Base-by-base conservation (phyloP, 2,888 invertebrate species). In the Hanleya hanleyi region DNA sequence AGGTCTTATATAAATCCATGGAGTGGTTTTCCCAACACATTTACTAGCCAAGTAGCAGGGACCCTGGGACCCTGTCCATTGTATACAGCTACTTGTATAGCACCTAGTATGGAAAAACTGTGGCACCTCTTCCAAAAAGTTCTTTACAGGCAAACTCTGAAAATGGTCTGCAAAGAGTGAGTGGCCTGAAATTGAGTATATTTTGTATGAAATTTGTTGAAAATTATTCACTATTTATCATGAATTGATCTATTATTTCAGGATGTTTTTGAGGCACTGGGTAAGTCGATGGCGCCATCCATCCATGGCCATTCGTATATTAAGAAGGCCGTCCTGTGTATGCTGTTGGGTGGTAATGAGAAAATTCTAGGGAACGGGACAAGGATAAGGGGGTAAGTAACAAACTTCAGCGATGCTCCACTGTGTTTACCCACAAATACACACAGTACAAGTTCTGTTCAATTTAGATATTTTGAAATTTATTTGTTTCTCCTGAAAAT, bases 291-390 rank as follows among this genome's bases (percentile, higher is more conserved):
- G 69, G 99, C 99, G 0, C 99, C 99, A 0, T 98, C 99, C 0
- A 99, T 99, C 87, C 97, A 98, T 84, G 99, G 99, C 0, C 97
- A 99, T 86, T 95, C 96, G 36, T 97, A 94, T 87, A 97, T 99
- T 7, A 99, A 99, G 91, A 96, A 96, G 88, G 99, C 99, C 0
- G 96, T 99, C 76, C 92, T 99, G 35, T 98, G 98, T 88, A 93
- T 98, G 86, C 91, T 99, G 71, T 92, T 99, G 6, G 99, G 99
- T 0, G 99, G 99, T 0, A 95, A 95, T 79, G 99, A 99, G 91
- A 99, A 98, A 91, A 92, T 96, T 49, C 91, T 98, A 95, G 87
- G 87, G 0, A 91, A 91, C 78, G 91, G 91, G 37, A 87, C 90
- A 0, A 77, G 91, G 29, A 84, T 91, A 49, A 85, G 91, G 78